Base-by-base conservation (phyloP, 2,888 invertebrate genomes). In the Lithodes maja region DNA sequence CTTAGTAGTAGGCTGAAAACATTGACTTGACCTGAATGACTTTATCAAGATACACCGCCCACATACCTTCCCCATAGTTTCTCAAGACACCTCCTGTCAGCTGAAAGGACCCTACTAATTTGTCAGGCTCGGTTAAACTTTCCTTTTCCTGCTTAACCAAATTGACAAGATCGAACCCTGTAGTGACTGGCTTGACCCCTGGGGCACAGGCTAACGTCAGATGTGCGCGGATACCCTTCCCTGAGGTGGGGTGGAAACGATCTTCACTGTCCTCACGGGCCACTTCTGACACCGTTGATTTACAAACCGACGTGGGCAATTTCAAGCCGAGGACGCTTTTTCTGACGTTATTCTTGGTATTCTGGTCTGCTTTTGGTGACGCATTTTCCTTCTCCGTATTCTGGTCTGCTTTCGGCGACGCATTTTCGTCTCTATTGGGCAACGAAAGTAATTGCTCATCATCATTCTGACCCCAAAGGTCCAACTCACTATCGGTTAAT, bases 401-500 rank as follows among this genome's bases (percentile, higher is more conserved):
- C 52, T 77, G 78, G 15, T 50, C 12, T 7, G 17, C 52, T 7
- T 12, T 12, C 17, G 52, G 12, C 15, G 52, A 15, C 33, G 33
- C 33, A 33, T 33, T 33, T 33, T 33, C 33, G 33, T 33, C 33
- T 33, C 33, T 33, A 33, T 33, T 33, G 33, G 33, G 33, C 33
- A 33, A 33, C 33, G 33, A 33, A 33, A 33, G 33, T 33, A 33
- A 33, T 9, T 81, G 80, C 74, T 90, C 90, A 17, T 85, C 83
- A 83, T 93, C 92, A 80, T 92, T 91, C 74, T 92, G 92, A 68
- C 93, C 93, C 92, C 93, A 94, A 15, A 94, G 91, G n/a, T 92
- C 83, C 17, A 93, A 91, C 75, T 93, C 92, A 3, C 93, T 91
- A 2, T 92, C 87, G 9, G 92, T 92, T 3, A 94, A 92, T 86